Percentiles rank a stretch among this genome's conserved stretches.
phyloP scores from a whole-genome alignment of 1,140 invertebrate species.

The Brachionus angularis region DNA sequence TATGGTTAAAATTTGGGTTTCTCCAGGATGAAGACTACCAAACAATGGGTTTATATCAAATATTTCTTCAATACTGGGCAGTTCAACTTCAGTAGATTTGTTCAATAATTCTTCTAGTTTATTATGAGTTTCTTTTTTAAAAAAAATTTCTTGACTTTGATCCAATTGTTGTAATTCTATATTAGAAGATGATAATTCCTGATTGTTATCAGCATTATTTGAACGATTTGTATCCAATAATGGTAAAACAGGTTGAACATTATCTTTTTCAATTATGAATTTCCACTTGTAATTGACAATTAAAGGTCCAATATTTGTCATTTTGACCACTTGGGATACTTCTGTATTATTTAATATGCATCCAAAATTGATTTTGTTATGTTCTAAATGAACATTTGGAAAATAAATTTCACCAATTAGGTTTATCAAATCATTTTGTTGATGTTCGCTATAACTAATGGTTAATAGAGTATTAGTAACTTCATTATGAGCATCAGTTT shows the following conservation, averaged over 20 bases:
- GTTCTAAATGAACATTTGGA: slow-evolving; percentile 57
- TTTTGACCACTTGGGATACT: slow-evolving; percentile 56
- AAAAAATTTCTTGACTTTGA: not conserved
- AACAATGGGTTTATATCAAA: slow-evolving; percentile 58
- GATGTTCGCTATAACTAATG: slow-evolving; percentile 25
- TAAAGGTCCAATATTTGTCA: slow-evolving; percentile 58
- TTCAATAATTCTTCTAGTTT: slow-evolving; percentile 27
- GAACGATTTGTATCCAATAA: slow-evolving; percentile 46
- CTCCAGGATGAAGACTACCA: slow-evolving; percentile 55
- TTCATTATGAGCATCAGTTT: slow-evolving; percentile 23
- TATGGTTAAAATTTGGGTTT: slow-evolving; percentile 56
- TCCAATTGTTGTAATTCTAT: slow-evolving; percentile 28
- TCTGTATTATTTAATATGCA: slow-evolving; percentile 59
- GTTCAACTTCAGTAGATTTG: slow-evolving; percentile 13
- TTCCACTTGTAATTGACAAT: slow-evolving; percentile 53
- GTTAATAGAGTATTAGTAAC: not conserved
- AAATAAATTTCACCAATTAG: slow-evolving; percentile 58
- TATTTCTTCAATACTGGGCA: slow-evolving; percentile 49
- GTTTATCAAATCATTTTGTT: slow-evolving; percentile 53
- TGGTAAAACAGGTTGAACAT: slow-evolving; percentile 45
- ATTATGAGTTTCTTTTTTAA: slow-evolving; percentile 8
- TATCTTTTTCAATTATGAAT: slow-evolving; percentile 48
- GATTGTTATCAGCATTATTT: not conserved
- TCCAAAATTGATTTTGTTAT: slow-evolving; percentile 55
- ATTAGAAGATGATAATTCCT: not conserved